Base-by-base conservation (phyloP, 30 jellyfish, hydroid and myxozoan genomes). In the Chironex yamaguchii region DNA sequence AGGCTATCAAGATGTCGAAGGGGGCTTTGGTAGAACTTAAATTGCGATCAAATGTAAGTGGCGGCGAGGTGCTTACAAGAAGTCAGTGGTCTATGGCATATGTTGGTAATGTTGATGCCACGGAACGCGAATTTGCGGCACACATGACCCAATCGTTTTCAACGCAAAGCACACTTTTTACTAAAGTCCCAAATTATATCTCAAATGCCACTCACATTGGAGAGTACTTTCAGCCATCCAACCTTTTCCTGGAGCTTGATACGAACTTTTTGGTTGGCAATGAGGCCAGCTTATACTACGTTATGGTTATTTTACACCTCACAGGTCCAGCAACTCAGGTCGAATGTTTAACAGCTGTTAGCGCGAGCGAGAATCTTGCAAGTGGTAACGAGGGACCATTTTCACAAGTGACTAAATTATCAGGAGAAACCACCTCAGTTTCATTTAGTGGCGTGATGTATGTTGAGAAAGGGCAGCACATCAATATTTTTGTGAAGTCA, bases 61-160 rank as follows among this genome's bases (percentile, higher is more conserved):
- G 85, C 9, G 29, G 85, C 28, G 76, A 67, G 24, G 85, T 81
- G 4, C 79, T 76, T 11, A 34, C 71, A 36, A 86, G 81, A 31
- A 85, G 96, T 69, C 63, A 95, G 1, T 91, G 98, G 98, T 91
- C 98, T 9, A 91, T 91, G 94, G 84, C 82, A 0, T 91, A 58
- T 52, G 72, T 91, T 28, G 98, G 98, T 1, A 88, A 84, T 3
- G 69, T 88, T 20, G 67, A 88, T 4, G n/a, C 94, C 1, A 79
- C 62, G 36, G 65, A 67, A 62, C 74, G 73, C 31, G 98, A 91
- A 49, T 91, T 91, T 54, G 74, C 98, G 31, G 66, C 87, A 73
- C 85, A 52, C 35, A 36, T 78, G 68, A 65, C 34, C 23, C 29
- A 64, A 1, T 22, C 88, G 6, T 69, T 89, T 0, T 75, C 48